Evolutionary conservation across 35 echinoderm and acorn worm species (phyloP).

Genomic region (Holothuria glaberrima): DNA sequence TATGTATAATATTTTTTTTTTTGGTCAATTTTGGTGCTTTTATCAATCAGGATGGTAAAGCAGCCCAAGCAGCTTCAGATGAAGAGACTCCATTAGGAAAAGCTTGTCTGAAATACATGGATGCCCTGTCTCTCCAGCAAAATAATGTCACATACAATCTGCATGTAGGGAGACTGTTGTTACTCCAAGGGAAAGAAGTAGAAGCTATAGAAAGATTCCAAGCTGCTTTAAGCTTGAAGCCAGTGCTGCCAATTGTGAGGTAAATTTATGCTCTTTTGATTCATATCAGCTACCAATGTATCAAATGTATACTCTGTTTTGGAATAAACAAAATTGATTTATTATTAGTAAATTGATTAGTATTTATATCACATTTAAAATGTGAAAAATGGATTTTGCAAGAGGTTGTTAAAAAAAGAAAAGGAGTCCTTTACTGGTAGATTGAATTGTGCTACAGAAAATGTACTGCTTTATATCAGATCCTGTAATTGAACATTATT

Average conservation of each 20-base stretch:
- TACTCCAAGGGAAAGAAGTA: conserved; percentile 86
- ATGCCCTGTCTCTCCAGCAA: conserved; percentile 88
- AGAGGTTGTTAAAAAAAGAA: too few relatives aligned
- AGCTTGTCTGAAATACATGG: conserved; percentile 93
- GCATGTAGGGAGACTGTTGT: conserved; percentile 80
- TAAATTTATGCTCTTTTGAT: neutral
- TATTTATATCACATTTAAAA: too few relatives aligned
- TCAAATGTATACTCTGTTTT: too few relatives aligned
- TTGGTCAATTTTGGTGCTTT: neutral
- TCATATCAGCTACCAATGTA: too few relatives aligned
- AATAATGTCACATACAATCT: conserved; percentile 89
- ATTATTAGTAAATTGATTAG: too few relatives aligned
- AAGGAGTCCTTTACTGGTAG: too few relatives aligned
- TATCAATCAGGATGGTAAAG: conserved; percentile 75
- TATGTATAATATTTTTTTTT: neutral
- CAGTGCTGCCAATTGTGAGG: conserved; percentile 76
- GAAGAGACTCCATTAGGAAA: conserved; percentile 88
- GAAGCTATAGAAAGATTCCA: conserved; percentile 86
- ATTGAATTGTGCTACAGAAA: too few relatives aligned
- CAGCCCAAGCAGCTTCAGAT: conserved; percentile 91
- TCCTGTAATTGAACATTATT: neutral
- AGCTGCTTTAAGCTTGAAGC: conserved; percentile 86
- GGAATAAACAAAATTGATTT: too few relatives aligned
- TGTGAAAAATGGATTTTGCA: too few relatives aligned
- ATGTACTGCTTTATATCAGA: too few relatives aligned